A percentile compares a stretch with the other conserved stretches of the same genome.
phyloP scores from a whole-genome alignment of 2,797 vertebrate genomes.

The Spizella passerina region DNA sequence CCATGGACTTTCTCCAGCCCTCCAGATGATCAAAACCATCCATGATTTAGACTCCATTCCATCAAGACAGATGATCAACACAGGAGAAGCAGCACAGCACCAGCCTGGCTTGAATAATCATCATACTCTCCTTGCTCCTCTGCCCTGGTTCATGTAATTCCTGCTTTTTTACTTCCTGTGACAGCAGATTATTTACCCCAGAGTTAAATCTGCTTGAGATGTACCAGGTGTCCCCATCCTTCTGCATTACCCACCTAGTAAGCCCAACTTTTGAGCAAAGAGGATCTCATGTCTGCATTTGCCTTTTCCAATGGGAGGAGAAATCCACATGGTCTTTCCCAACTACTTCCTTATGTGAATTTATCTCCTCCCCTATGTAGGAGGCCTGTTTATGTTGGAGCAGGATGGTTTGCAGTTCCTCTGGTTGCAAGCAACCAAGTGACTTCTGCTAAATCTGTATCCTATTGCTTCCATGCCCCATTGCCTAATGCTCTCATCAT shows the following conservation, averaged over 20 bases:
- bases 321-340: background rate
- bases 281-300: accelerated
- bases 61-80: background rate
- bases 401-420: background rate
- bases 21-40: background rate
- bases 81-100: background rate
- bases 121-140: accelerated
- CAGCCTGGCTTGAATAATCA: accelerated
- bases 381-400: background rate
- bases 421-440: background rate
- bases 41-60: background rate
- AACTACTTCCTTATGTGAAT: background rate
- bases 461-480: background rate
- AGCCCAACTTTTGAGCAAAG: background rate
- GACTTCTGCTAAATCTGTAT: background rate
- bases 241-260: background rate
- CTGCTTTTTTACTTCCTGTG: background rate
- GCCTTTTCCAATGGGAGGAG: background rate
- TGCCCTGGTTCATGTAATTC: background rate
- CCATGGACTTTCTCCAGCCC: background rate
- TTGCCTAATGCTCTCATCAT: background rate
- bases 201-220: background rate
- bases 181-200: background rate
- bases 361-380: background rate
- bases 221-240: background rate